Evolutionary conservation across 2,888 invertebrate genomes (phyloP).

Genomic region (Megaustenia siamemsis): DNA sequence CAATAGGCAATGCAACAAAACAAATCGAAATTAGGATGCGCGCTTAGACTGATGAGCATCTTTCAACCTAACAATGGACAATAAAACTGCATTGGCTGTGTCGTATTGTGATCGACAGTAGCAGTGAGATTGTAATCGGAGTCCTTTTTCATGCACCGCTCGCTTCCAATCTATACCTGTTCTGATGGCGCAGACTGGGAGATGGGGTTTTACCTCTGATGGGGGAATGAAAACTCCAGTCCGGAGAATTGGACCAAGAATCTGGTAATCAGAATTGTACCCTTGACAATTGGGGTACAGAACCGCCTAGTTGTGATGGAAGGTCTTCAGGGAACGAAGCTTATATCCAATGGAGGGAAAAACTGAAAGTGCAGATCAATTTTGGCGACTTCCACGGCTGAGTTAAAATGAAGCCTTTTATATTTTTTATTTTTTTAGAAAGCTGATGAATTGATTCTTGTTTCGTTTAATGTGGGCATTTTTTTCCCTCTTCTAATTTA

Average conservation of each 20-base stretch:
- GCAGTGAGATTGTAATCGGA: constrained; percentile 35
- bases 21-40: constrained; percentile 42
- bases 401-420: neutral
- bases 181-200: constrained; percentile 22
- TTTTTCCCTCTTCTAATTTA: neutral
- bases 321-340: constrained; percentile 32
- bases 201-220: constrained; percentile 28
- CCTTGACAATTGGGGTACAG: constrained; percentile 6
- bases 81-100: constrained; percentile 26
- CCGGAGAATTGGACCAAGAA: constrained; percentile 23
- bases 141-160: constrained; percentile 31
- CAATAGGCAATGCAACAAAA: constrained; percentile 31
- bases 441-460: constrained; percentile 8
- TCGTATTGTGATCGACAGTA: constrained; percentile 19
- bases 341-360: neutral
- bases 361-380: constrained; percentile 8
- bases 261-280: constrained; percentile 27
- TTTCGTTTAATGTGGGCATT: neutral
- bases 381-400: neutral
- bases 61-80: constrained; percentile 28
- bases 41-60: constrained; percentile 32
- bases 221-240: constrained; percentile 17
- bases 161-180: constrained; percentile 41
- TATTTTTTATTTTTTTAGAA: too few relatives aligned
- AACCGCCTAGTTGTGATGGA: neutral